Percentiles rank a stretch among this genome's conserved stretches.
phyloP scores from a whole-genome alignment of 1,140 invertebrate species.

The Hormaphis cornu region DNA sequence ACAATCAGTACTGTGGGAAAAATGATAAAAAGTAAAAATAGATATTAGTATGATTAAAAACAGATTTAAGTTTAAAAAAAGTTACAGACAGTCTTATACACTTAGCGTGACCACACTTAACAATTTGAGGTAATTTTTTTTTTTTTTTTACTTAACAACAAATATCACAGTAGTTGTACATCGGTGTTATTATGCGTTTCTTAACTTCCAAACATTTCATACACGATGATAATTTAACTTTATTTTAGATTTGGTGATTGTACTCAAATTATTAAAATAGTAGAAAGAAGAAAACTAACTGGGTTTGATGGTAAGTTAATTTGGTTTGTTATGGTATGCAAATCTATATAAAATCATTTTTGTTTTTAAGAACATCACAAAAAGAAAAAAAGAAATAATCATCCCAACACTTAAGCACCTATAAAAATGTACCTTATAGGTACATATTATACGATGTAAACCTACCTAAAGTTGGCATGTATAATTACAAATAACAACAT shows the following conservation, averaged over 20 bases:
- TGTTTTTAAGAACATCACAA: too few relatives aligned
- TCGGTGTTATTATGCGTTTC: slow-evolving; percentile 7
- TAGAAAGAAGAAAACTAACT: neutral
- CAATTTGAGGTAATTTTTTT: slow-evolving; percentile 16
- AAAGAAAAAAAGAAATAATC: neutral
- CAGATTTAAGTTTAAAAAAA: neutral
- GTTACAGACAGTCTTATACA: slow-evolving; percentile 12
- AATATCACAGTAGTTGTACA: slow-evolving; percentile 31
- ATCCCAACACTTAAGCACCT: neutral
- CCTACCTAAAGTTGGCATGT: too few relatives aligned
- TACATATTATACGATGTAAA: too few relatives aligned
- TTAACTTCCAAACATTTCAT: neutral
- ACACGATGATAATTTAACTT: neutral
- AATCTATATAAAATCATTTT: too few relatives aligned
- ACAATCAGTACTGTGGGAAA: neutral
- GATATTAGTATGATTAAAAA: neutral
- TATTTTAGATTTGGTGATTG: neutral
- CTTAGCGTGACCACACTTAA: slow-evolving; percentile 3
- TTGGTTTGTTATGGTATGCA: too few relatives aligned
- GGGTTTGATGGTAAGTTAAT: neutral
- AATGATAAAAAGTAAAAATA: neutral
- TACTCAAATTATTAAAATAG: neutral
- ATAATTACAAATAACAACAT: neutral
- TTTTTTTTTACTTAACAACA: slow-evolving; percentile 17
- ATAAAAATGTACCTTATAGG: neutral